These are phyloP conservation scores for Cylas formicarius DNA, from an alignment of 1,140 invertebrate species.

Conservation along the genomic window DNA sequence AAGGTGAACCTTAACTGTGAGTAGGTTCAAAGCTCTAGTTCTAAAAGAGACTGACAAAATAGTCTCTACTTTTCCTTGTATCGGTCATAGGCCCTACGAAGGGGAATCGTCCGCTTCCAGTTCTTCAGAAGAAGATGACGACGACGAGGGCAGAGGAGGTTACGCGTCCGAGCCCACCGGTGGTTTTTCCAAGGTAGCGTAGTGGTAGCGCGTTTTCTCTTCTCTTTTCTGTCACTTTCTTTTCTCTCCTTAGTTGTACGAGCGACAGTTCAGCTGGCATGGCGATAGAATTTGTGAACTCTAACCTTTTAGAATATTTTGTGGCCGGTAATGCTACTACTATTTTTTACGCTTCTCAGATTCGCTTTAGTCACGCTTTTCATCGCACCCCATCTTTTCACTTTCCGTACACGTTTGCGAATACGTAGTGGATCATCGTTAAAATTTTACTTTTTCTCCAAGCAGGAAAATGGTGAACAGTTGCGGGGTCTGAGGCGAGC, in stretches of 20 bases:
- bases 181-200: slow-evolving; percentile 39
- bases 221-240: not conserved
- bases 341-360: too few species aligned
- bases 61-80: slow-evolving; percentile 1
- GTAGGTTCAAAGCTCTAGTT: not conserved
- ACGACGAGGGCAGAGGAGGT: slow-evolving; percentile 68
- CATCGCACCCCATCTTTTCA: too few species aligned
- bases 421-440: too few species aligned
- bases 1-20: not conserved
- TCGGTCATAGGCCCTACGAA: slow-evolving; percentile 33
- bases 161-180: slow-evolving; percentile 77
- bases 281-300: slow-evolving; percentile 23
- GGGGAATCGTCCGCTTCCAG: slow-evolving; percentile 38
- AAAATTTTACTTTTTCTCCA: slow-evolving; percentile 23
- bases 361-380: too few species aligned
- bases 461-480: slow-evolving; percentile 25
- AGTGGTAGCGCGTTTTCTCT: not conserved
- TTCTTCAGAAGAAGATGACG: slow-evolving; percentile 49
- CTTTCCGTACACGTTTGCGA: too few species aligned
- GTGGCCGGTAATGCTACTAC: too few species aligned
- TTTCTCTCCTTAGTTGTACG: slow-evolving; percentile 1
- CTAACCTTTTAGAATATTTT: too few species aligned
- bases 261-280: slow-evolving; percentile 38
- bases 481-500: slow-evolving; percentile 54
- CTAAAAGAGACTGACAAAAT: not conserved